Evolutionary conservation across 2,888 invertebrate species (phyloP).

Genomic region (Seladonia tumulorum): DNA sequence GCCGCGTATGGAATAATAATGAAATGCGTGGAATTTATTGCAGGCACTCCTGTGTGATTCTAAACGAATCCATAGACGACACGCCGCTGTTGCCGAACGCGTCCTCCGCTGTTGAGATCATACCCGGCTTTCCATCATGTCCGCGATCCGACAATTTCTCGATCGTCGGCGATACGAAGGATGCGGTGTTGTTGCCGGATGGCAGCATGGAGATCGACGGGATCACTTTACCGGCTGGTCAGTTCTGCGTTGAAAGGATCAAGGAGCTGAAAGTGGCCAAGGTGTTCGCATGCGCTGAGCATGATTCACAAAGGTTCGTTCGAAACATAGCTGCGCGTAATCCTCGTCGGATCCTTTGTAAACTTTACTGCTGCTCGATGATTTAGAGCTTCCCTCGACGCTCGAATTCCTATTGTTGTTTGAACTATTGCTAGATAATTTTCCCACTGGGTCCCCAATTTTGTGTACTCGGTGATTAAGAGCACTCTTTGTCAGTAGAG

Average conservation of each 20-base stretch:
- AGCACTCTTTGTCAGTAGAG: too few relatives aligned
- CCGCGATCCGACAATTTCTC: conserved; percentile 85
- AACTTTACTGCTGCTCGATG: not conserved
- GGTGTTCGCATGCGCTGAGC: conserved; percentile 88
- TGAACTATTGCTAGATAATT: not conserved
- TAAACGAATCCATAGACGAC: conserved; percentile 67
- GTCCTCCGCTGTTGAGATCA: conserved; percentile 80
- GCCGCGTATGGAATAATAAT: not conserved
- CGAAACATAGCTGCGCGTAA: not conserved
- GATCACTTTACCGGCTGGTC: conserved; percentile 82
- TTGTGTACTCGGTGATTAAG: too few relatives aligned
- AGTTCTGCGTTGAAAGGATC: conserved; percentile 83
- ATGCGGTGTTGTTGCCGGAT: conserved; percentile 85
- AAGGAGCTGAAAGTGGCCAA: conserved; percentile 84
- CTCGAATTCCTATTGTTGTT: not conserved
- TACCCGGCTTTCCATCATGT: conserved; percentile 87
- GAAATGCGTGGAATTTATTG: not conserved
- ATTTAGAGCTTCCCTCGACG: not conserved
- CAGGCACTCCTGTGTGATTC: conserved; percentile 75
- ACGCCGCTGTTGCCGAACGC: conserved; percentile 81
- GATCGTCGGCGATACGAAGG: conserved; percentile 86
- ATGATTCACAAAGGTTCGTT: conserved; percentile 83
- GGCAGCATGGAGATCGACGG: conserved; percentile 86
- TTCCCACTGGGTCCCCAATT: too few relatives aligned
- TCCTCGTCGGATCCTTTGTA: not conserved